Evolutionary conservation across 2,888 invertebrate genomes (phyloP), one percentile per base, ranked within the genome.

Genomic region (Gymnoscelis rufifasciata): DNA sequence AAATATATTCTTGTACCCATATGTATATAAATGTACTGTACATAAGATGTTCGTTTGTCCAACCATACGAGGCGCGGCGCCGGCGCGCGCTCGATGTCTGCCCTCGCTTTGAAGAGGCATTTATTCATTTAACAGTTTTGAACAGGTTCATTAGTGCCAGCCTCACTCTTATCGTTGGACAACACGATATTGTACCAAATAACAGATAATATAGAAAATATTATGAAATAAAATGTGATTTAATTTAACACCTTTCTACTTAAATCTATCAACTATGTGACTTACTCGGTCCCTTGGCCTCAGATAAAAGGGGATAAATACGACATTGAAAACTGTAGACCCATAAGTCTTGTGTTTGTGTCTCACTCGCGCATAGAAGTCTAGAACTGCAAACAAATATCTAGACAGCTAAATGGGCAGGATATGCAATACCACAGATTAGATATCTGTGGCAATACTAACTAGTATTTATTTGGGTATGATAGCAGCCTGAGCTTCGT

Each of bases 181-280:
- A 68, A 68, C 59, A 53, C 59, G 77, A 75, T 63, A 52, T 47
- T 83, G 79, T 83, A 83, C 83, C 83, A 83, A 83, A 83, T 83
- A 81, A 83, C 83, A 83, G 82, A 83, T 83, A 81, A 83, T 82
- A 82, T 78, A 81, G 77, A 64, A 70, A 79, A 76, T 75, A 78
- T 47, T 74, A 71, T 39, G 74, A 76, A 75, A 68, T 64, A 59
- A 27, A 0, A 8, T 26, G 19, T 43, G 50, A 68, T 69, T 71
- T 62, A 51, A 62, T 69, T 57, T 14, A 41, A 24, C n/a, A n/a
- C n/a, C n/a, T n/a, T n/a, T n/a, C n/a, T n/a, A n/a, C n/a, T n/a
- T n/a, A n/a, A n/a, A n/a, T n/a, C n/a, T n/a, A n/a, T n/a, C n/a
- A n/a, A n/a, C n/a, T n/a, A n/a, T n/a, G n/a, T n/a, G n/a, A n/a